Conservation (phyloP, 1,140 invertebrate genomes). For the Triops cancriformis region DNA sequence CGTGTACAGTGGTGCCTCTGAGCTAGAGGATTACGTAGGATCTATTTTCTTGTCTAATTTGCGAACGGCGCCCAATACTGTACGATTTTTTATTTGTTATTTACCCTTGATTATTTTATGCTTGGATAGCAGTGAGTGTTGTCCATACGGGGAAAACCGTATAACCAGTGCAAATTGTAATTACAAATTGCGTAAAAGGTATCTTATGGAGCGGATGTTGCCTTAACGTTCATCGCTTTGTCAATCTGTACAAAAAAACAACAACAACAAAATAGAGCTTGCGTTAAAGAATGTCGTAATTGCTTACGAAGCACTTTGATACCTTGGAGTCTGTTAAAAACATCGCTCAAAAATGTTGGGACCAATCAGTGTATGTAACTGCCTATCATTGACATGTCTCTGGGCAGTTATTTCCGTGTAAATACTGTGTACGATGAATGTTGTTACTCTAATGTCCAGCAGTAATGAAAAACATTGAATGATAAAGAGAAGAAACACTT, state of each 20-base stretch:
- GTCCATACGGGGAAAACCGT: conserved; percentile 7
- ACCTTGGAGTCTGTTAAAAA: neutral
- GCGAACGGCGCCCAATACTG: too few relatives aligned
- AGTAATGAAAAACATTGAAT: too few relatives aligned
- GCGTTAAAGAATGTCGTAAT: neutral
- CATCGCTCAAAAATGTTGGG: neutral
- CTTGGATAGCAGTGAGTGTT: neutral
- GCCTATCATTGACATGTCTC: neutral
- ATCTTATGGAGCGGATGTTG: neutral
- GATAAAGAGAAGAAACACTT: neutral
- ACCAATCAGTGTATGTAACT: conserved; percentile 6
- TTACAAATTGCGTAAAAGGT: neutral
- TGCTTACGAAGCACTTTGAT: neutral
- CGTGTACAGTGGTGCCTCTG: too few relatives aligned
- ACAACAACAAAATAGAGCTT: neutral
- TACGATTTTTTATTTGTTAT: neutral
- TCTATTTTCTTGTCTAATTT: too few relatives aligned
- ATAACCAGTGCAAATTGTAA: conserved; percentile 5
- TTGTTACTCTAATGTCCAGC: too few relatives aligned
- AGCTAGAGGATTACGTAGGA: too few relatives aligned
- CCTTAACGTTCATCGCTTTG: neutral
- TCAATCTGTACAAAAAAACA: neutral
- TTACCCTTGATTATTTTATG: neutral
- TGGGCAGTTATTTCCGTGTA: neutral
- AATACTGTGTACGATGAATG: neutral